Conservation (phyloP, 2,113 vertebrate genomes). For the Bufo gargarizans region DNA sequence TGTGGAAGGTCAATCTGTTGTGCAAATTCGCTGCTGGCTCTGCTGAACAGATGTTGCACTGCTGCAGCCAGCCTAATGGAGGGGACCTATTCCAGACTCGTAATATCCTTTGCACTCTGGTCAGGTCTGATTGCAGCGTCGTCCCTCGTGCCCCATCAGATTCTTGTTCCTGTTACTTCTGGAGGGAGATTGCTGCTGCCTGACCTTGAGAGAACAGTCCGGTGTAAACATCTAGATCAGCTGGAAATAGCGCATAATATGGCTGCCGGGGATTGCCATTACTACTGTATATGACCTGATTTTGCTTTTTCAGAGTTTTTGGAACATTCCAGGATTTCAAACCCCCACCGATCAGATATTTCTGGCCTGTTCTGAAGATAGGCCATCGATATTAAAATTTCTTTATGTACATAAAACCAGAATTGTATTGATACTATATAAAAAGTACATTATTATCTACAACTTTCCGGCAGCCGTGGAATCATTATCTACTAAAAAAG, state of each 20-base stretch:
- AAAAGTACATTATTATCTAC: too few species aligned
- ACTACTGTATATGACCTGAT: neutral
- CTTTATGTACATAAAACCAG: too few species aligned
- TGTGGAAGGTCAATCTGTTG: neutral
- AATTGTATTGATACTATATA: too few species aligned
- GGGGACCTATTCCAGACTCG: neutral
- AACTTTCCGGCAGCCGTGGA: too few species aligned
- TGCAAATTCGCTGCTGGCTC: neutral
- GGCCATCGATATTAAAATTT: too few species aligned
- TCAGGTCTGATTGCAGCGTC: neutral
- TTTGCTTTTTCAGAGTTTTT: neutral
- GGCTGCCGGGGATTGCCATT: neutral
- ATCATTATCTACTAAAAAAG: too few species aligned
- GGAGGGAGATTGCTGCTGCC: neutral
- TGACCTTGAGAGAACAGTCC: conserved; percentile 28
- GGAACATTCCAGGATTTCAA: neutral
- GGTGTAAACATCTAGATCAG: neutral
- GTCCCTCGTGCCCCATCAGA: neutral
- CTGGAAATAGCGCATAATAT: neutral
- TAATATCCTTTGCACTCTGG: neutral
- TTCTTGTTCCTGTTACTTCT: neutral
- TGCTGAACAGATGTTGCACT: conserved; percentile 10
- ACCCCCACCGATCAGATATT: too few species aligned
- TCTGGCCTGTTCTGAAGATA: too few species aligned
- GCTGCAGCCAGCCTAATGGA: neutral